A percentile compares a stretch with the other conserved stretches of the same genome.
Conservation (phyloP, 2,888 invertebrate genomes). For the Leptopilina syphax region DNA sequence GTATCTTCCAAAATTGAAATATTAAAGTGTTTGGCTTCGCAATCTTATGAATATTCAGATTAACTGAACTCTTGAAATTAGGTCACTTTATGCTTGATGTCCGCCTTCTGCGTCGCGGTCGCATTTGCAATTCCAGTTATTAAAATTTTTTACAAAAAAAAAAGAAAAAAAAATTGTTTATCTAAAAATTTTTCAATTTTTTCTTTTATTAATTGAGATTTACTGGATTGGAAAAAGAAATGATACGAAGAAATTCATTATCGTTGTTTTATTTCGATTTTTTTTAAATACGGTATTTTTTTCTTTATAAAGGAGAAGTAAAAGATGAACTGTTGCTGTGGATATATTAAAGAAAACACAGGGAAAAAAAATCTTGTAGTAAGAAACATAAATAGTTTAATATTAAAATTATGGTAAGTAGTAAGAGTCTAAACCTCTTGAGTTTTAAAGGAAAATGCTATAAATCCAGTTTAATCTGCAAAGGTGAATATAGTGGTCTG, state of each 20-base stretch:
- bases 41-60: conserved; percentile 31
- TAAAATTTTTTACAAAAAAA: background rate
- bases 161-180: background rate
- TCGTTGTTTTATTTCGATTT: no score
- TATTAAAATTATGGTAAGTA: conserved; percentile 15
- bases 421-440: background rate
- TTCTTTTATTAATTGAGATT: no score
- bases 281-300: no score
- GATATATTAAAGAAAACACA: no score
- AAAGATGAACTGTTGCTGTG: no score
- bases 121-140: background rate
- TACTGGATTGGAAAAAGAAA: no score
- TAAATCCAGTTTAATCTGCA: conserved; percentile 19
- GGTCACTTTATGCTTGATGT: conserved; percentile 20
- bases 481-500: conserved; percentile 11
- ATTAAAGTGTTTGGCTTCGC: background rate
- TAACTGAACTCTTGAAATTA: conserved; percentile 29
- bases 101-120: background rate
- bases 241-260: no score
- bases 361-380: no score
- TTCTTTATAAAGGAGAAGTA: no score
- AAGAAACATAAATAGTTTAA: background rate
- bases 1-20: conserved; percentile 7
- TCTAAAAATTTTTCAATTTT: background rate
- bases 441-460: conserved; percentile 24